phyloP scores from a whole-genome alignment of 2,797 vertebrate genomes.

The Phataginus tetradactyla region DNA sequence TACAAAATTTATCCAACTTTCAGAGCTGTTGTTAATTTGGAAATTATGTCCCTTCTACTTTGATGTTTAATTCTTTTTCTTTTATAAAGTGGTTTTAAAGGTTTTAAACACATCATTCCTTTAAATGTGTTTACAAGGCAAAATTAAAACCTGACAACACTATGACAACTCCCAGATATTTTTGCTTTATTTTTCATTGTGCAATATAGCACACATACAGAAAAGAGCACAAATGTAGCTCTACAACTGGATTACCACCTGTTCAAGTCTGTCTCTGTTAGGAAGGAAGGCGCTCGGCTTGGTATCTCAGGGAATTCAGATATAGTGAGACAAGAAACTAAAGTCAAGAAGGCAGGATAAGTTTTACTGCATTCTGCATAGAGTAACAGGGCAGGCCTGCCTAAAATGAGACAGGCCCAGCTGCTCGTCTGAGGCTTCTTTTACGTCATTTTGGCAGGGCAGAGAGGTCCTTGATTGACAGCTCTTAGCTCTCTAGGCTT shows the following conservation, averaged over 20 bases:
- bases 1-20: neutral
- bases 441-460: too few relatives aligned
- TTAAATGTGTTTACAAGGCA: neutral
- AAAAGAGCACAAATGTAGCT: neutral
- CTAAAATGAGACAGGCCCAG: too few relatives aligned
- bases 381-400: too few relatives aligned
- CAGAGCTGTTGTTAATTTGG: neutral
- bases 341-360: too few relatives aligned
- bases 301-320: too few relatives aligned
- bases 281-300: too few relatives aligned
- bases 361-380: too few relatives aligned
- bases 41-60: neutral
- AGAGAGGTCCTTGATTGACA: too few relatives aligned
- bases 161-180: neutral
- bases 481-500: too few relatives aligned
- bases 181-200: neutral
- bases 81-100: neutral
- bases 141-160: neutral
- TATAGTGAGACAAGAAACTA: too few relatives aligned
- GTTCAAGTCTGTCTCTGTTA: too few relatives aligned
- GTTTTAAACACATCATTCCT: neutral
- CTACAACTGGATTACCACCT: neutral
- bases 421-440: too few relatives aligned
- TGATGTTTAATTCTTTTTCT: neutral
- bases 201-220: neutral